These are phyloP conservation scores for Grallaria varia DNA, from an alignment of 2,113 vertebrate species.

Conservation along the genomic window DNA sequence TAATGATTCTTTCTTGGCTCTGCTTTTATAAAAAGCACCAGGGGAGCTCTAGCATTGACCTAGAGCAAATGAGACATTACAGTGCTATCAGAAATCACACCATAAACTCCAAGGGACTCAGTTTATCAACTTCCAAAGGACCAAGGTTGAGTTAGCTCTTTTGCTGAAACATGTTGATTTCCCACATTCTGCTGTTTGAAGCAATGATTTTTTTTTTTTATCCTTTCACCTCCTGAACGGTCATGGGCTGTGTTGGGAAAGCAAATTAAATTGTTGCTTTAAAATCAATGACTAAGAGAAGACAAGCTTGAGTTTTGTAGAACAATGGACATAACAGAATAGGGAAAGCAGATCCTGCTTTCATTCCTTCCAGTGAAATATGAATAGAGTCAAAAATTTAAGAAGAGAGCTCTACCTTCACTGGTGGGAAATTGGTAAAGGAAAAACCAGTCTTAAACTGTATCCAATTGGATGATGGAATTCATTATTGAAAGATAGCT, in stretches of 20 bases:
- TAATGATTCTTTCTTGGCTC: not conserved
- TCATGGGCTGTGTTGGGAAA: not conserved
- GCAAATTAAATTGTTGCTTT: not conserved
- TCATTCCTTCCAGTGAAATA: not conserved
- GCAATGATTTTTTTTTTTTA: not conserved
- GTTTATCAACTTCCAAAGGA: not conserved
- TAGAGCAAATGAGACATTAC: not conserved
- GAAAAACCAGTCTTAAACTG: not conserved
- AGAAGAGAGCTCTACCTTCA: not conserved
- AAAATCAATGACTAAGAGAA: not conserved
- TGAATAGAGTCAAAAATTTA: not conserved
- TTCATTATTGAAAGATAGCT: not conserved
- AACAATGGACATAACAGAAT: not conserved
- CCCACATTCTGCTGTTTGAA: not conserved
- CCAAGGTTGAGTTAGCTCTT: not conserved
- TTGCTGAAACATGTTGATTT: not conserved
- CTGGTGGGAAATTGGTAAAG: not conserved
- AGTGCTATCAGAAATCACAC: not conserved
- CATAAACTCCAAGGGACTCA: not conserved
- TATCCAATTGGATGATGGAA: not conserved
- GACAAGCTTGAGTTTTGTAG: not conserved
- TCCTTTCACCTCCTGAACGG: not conserved
- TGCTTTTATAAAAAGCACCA: not conserved
- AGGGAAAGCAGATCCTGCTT: not conserved
- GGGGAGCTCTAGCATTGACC: not conserved